phyloP scores from a whole-genome alignment of 2,797 vertebrate species.

The Apogon hyalosoma region DNA sequence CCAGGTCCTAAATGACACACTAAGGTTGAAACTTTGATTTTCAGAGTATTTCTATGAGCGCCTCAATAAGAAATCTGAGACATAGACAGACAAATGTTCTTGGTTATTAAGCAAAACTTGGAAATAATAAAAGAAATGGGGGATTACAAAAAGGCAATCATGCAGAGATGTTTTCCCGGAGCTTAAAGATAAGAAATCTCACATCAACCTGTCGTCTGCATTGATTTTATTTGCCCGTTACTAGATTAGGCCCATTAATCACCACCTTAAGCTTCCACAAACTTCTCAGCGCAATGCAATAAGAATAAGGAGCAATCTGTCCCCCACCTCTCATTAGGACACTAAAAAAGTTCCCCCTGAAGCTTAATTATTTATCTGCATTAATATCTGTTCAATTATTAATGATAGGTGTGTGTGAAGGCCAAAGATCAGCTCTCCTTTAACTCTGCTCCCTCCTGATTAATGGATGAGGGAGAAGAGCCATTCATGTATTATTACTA shows the following conservation, averaged over 20 bases:
- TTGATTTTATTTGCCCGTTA: slow-evolving; percentile 58
- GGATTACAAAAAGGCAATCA: neutral
- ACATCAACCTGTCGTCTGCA: slow-evolving; percentile 11
- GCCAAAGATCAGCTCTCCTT: slow-evolving; percentile 76
- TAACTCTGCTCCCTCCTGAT: slow-evolving; percentile 74
- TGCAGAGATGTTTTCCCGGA: neutral
- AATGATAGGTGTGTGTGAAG: slow-evolving; percentile 67
- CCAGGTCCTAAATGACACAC: too few relatives aligned
- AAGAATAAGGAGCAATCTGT: slow-evolving; percentile 65
- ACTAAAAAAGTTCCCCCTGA: slow-evolving; percentile 49
- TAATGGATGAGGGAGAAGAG: slow-evolving; percentile 78
- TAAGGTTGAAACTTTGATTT: too few relatives aligned
- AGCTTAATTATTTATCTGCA: slow-evolving; percentile 82
- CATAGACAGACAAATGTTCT: too few relatives aligned
- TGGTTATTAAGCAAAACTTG: too few relatives aligned
- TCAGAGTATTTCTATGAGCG: too few relatives aligned
- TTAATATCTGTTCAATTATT: slow-evolving; percentile 80
- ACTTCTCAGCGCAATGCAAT: slow-evolving; percentile 67
- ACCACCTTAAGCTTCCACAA: slow-evolving; percentile 61
- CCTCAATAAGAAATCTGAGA: too few relatives aligned
- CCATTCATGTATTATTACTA: slow-evolving; percentile 82
- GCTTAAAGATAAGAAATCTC: too few relatives aligned
- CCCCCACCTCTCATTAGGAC: slow-evolving; percentile 74
- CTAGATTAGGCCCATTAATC: slow-evolving; percentile 52
- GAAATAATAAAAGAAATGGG: neutral